Base-by-base conservation (phyloP, 2,113 vertebrate genomes). In the Spea multiplicata region DNA sequence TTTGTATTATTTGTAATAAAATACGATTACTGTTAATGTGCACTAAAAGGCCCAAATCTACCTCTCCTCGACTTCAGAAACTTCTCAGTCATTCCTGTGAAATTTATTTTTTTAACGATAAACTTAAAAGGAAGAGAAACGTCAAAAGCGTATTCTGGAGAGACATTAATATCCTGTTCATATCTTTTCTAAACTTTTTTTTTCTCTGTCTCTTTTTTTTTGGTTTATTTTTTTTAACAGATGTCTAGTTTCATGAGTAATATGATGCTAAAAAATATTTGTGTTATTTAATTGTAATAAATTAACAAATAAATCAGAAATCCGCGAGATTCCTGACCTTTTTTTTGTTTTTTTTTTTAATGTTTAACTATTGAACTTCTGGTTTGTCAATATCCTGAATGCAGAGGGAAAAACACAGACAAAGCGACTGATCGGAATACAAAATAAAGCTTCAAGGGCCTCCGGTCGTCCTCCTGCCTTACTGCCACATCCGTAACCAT, bases 401-500 rank as follows among this genome's bases (percentile, higher is more conserved):
- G 16, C 6, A 48, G 6, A 53, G 12, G 45, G 8, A 44, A 74
- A 78, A 82, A 83, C 72, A 67, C 77, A 47, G 86, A n/a, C 6
- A 30, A 80, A 73, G 44, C 50, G 57, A 55, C 17, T 14, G 76
- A 0, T 75, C 44, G 76, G 73, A 73, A 75, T 80, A 55, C 68
- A 82, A 89, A 88, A 85, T 45, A 83, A 61, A 44, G 30, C 45
- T 79, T 62, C 45, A 61, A 82, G 76, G 0, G 2, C 44, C 78
- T 77, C 4, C 76, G 83, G 3, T 1, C 16, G 16, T 30, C 8
- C 16, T 8, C 0, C 6, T 44, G 16, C 84, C 82, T 74, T 83
- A 57, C 69, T 45, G 66, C 14, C 4, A 6, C 52, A n/a, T 0
- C 79, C 83, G 85, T 90, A 86, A 89, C 89, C 88, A 91, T 0